These are phyloP conservation scores for Mamestra configurata DNA, from an alignment of 1,140 invertebrate species.

Conservation along the genomic window DNA sequence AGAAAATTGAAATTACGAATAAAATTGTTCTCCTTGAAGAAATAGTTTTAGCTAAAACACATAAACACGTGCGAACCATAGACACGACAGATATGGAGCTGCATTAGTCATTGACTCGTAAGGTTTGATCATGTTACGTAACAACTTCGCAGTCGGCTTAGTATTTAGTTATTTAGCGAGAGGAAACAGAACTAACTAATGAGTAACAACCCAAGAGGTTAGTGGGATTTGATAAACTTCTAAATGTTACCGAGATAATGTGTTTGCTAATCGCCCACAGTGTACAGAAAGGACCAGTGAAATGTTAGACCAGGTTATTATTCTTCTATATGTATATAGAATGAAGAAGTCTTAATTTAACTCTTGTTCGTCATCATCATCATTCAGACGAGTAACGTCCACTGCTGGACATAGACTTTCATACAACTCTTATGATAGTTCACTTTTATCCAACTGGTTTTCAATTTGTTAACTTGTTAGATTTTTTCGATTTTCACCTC, in stretches of 20 bases:
- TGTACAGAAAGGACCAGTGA: neutral
- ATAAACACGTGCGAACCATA: neutral
- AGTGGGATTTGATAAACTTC: slow-evolving; percentile 3
- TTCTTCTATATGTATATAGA: no score
- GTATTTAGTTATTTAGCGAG: slow-evolving; percentile 10
- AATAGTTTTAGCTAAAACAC: neutral
- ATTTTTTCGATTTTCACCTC: no score
- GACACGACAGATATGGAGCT: slow-evolving; percentile 1
- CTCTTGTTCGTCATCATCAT: no score
- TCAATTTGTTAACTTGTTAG: no score
- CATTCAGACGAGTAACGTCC: no score
- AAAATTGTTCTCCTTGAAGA: neutral
- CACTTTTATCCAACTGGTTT: no score
- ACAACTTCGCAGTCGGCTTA: neutral
- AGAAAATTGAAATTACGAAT: no score
- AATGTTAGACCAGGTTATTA: no score
- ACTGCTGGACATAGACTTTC: no score
- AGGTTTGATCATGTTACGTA: slow-evolving; percentile 10
- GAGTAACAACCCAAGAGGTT: neutral
- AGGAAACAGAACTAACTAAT: slow-evolving; percentile 5
- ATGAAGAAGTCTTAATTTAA: no score
- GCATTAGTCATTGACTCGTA: neutral
- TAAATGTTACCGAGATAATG: neutral
- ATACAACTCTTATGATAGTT: no score
- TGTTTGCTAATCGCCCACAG: neutral